phyloP scores from a whole-genome alignment of 2,888 invertebrate species.

The Erebia epiphron region DNA sequence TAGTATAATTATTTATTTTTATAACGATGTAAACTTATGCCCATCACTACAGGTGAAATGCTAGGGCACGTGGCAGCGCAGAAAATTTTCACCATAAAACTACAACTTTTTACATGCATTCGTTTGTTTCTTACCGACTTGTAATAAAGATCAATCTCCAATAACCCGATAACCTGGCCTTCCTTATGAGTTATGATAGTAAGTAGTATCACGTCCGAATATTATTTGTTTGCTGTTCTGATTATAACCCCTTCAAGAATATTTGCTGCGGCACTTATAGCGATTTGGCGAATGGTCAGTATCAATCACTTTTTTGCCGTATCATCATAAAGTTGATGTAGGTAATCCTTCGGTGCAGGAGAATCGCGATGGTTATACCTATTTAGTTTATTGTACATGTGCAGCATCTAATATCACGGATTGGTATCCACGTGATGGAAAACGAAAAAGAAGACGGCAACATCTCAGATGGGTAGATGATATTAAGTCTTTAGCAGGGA shows the following conservation, averaged over 20 bases:
- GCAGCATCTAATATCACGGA: too few relatives aligned
- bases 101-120: constrained; percentile 46
- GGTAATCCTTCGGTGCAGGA: not conserved
- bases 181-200: constrained; percentile 44
- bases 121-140: constrained; percentile 35
- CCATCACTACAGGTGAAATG: constrained; percentile 37
- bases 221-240: constrained; percentile 69
- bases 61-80: constrained; percentile 50
- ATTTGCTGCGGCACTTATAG: constrained; percentile 31
- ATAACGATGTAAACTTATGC: constrained; percentile 29
- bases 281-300: constrained; percentile 22
- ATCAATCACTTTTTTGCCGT: constrained; percentile 25
- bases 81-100: constrained; percentile 65
- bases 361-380: not conserved
- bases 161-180: constrained; percentile 20
- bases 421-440: too few relatives aligned
- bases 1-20: not conserved
- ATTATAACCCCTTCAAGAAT: constrained; percentile 48
- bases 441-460: too few relatives aligned
- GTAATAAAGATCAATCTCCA: constrained; percentile 40
- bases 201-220: constrained; percentile 65
- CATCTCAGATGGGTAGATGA: too few relatives aligned
- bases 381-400: not conserved
- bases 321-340: constrained; percentile 1
- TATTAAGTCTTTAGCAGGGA: too few relatives aligned